phyloP scores from a whole-genome alignment of 2,888 invertebrate genomes.

The Coecobrya sp. region DNA sequence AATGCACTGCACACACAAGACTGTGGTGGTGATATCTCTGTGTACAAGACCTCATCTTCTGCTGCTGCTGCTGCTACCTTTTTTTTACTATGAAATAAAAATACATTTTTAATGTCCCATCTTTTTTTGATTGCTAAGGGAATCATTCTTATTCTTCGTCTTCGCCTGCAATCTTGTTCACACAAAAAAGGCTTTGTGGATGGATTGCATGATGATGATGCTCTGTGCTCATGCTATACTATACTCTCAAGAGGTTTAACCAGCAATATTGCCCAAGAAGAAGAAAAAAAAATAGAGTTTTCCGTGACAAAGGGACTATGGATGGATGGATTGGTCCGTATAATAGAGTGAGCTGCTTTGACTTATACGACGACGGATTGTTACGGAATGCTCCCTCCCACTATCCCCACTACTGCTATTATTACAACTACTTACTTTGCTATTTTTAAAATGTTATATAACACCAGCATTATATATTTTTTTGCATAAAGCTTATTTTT shows the following conservation, averaged over 20 bases:
- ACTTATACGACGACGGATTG: background rate
- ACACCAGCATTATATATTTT: too few species aligned
- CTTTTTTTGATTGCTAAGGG: slow-evolving; percentile 64
- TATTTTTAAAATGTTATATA: too few species aligned
- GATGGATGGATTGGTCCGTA: background rate
- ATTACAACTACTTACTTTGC: too few species aligned
- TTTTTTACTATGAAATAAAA: slow-evolving; percentile 48
- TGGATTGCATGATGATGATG: too few species aligned
- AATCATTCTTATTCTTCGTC: slow-evolving; percentile 36
- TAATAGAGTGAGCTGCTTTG: background rate
- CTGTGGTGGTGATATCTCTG: too few species aligned
- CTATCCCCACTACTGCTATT: too few species aligned
- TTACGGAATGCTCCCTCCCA: background rate
- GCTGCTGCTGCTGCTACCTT: too few species aligned
- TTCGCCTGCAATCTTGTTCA: slow-evolving; percentile 56
- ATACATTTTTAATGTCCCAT: slow-evolving; percentile 73
- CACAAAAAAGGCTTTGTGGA: slow-evolving; percentile 51
- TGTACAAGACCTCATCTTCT: too few species aligned
- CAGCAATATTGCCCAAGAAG: background rate
- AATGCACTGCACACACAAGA: too few species aligned
- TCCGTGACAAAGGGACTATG: slow-evolving; percentile 73
- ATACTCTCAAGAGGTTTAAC: slow-evolving; percentile 60
- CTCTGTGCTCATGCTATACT: too few species aligned
- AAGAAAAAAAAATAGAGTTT: slow-evolving; percentile 54
- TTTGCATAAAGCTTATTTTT: too few species aligned